Base-by-base conservation (phyloP, 2,888 invertebrate species). In the Lasioglossum marginatum region DNA sequence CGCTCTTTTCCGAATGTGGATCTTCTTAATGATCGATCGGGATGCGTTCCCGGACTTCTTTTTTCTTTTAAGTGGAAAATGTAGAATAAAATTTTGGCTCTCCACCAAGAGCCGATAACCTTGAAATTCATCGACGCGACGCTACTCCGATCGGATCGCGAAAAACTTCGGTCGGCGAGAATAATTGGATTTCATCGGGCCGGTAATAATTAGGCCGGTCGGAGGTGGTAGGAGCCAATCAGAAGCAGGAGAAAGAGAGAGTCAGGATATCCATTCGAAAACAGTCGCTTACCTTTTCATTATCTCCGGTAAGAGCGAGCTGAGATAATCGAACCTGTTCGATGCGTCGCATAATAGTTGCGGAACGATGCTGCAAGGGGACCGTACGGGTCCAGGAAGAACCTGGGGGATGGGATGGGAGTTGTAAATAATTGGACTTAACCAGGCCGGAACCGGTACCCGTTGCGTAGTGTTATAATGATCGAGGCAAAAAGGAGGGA, bases 341-440 rank as follows among this genome's bases (percentile, higher is more conserved):
- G 37, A 27, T n/a, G n/a, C 40, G 43, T 40, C 48, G 31, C 40
- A 31, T 60, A 77, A 52, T 52, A 40, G 71, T 81, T 48, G 19
- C 66, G 48, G n/a, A 31, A 63, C n/a, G 37, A 48, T 48, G 63
- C 23, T 19, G 8, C 6, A 10, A 27, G 70, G 40, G 8, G 31
- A 34, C 40, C 12, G 23, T 19, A 45, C 57, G 31, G 14, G 23
- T 16, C 34, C 57, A 23, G 12, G 27, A 27, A 0, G 60, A n/a
- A 40, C 16, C 27, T 77, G 74, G 57, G 74, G 57, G 48, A 10
- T 4, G 23, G 34, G 40, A 66, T 60, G 27, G 66, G 75, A 63
- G 71, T 75, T 68, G 77, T 77, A 82, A 91, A 92, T 92, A 92
- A 92, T 92, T 91, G 92, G 89, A 89, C 87, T 91, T 90, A 89